Evolutionary conservation across 2,797 vertebrate genomes (phyloP), one percentile per base, ranked within the genome.

Genomic region (Sparidentex hasta): DNA sequence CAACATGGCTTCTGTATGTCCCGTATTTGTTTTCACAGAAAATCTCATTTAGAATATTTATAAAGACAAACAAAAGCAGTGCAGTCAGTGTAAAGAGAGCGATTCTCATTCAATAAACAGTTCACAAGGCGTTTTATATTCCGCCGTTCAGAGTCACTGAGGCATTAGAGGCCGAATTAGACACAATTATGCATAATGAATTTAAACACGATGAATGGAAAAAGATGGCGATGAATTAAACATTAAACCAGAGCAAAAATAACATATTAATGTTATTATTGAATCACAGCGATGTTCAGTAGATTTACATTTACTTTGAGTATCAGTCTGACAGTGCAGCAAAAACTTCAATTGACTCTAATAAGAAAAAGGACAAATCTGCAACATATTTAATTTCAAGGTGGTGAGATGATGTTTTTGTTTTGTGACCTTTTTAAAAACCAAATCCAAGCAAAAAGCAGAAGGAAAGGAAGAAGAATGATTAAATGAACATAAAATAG

Each of bases 11-110:
- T 61, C 62, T 80, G 64, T 65, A 83, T 83, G 88, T 89, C 78
- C 82, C 29, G 11, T 83, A 82, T 93, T 93, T 93, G 86, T 94
- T 92, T 90, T 89, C 59, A 46, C 76, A 85, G 67, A 27, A 38
- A 73, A 81, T 89, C 76, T 74, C 73, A 90, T 74, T 87, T 78
- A 91, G 85, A 93, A 93, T 93, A 94, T 93, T 91, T 94, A 92
- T 92, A 87, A 33, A 84, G 82, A 88, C 48, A 12, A 23, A 55
- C 81, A n/a, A 87, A 90, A 88, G 68, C 79, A 74, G 71, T 87
- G 73, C 81, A 90, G 27, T 27, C 81, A 90, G 27, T 27, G 78
- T 90, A 88, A 87, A 81, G 65, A 82, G 80, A 77, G 74, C 80
- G 81, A 77, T 61, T 86, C 71, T 87, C 82, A 90, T 91, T 87